Percentiles rank a stretch among this genome's conserved stretches.
Evolutionary conservation across 2,797 vertebrate genomes (phyloP).

Genomic region (Chaenodraco wilsoni): DNA sequence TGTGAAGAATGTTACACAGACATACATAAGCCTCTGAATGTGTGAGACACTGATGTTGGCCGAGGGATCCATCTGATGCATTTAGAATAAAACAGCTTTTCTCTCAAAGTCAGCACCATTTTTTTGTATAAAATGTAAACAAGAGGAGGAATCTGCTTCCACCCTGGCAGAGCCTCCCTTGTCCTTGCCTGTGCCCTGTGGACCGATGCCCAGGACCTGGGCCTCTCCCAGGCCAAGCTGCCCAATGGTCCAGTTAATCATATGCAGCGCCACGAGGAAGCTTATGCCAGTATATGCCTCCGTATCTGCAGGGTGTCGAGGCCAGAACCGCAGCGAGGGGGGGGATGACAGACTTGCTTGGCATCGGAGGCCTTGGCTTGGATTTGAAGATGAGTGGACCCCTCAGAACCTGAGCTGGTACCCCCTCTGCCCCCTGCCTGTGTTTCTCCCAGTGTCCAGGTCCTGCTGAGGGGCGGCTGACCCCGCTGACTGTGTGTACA

Average conservation of each 20-base stretch:
- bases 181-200: conserved; percentile 82
- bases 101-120: conserved; percentile 71
- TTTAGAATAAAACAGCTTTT: conserved; percentile 54
- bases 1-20: conserved; percentile 75
- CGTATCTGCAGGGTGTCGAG: conserved; percentile 66
- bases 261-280: conserved; percentile 83
- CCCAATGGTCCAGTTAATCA: conserved; percentile 86
- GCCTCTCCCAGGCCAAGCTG: conserved; percentile 79
- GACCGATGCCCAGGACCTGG: conserved; percentile 77
- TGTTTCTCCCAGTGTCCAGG: conserved; percentile 62
- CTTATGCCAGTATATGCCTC: conserved; percentile 75
- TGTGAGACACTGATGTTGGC: conserved; percentile 73
- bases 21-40: conserved; percentile 66
- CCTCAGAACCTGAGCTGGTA: conserved; percentile 57
- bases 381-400: conserved; percentile 64
- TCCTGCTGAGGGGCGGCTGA: conserved; percentile 72
- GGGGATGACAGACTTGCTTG: conserved; percentile 71
- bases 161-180: conserved; percentile 69
- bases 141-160: conserved; percentile 56
- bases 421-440: conserved; percentile 31
- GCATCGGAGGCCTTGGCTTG: conserved; percentile 70
- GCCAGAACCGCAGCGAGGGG: conserved; percentile 59
- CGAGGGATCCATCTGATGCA: conserved; percentile 57
- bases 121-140: conserved; percentile 54
- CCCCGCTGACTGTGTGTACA: conserved; percentile 75